A percentile compares a stretch with the other conserved stretches of the same genome.
Evolutionary conservation across 2,888 invertebrate genomes (phyloP).

Genomic region (Odiellus spinosus): DNA sequence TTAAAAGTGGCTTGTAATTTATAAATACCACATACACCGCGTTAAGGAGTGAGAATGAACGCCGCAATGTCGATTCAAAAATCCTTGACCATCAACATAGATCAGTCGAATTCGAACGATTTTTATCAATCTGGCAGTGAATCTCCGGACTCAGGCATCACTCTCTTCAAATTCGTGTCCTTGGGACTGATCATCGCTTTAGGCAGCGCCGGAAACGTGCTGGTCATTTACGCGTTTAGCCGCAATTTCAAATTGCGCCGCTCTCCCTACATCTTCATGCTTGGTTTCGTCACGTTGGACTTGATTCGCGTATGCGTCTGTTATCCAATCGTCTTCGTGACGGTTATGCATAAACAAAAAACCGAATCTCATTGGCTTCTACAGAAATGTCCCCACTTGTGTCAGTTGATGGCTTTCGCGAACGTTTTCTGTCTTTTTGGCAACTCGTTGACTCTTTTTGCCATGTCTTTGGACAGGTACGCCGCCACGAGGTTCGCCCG

Average conservation of each 20-base stretch:
- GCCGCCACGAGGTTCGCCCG: constrained; percentile 9
- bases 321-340: constrained; percentile 10
- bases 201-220: constrained; percentile 11
- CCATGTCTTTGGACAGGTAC: constrained; percentile 13
- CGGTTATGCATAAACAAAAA: constrained; percentile 7
- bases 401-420: constrained; percentile 10
- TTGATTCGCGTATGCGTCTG: constrained; percentile 10
- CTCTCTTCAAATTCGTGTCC: constrained; percentile 14
- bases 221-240: constrained; percentile 14
- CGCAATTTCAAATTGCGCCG: constrained; percentile 4
- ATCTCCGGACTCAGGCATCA: neutral
- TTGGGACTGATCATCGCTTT: constrained; percentile 14
- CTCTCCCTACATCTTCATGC: constrained; percentile 12
- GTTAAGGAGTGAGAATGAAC: too few relatives aligned
- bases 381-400: constrained; percentile 5
- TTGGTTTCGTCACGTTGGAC: constrained; percentile 12
- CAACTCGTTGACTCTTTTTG: constrained; percentile 11
- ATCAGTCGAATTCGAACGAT: too few relatives aligned
- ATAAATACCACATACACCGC: too few relatives aligned
- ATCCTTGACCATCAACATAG: too few relatives aligned
- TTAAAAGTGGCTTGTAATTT: too few relatives aligned
- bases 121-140: too few relatives aligned
- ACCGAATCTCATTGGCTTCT: neutral
- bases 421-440: constrained; percentile 12
- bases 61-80: too few relatives aligned